Base-by-base conservation (phyloP, 1,140 invertebrate genomes). In the Nylanderia fulva region DNA sequence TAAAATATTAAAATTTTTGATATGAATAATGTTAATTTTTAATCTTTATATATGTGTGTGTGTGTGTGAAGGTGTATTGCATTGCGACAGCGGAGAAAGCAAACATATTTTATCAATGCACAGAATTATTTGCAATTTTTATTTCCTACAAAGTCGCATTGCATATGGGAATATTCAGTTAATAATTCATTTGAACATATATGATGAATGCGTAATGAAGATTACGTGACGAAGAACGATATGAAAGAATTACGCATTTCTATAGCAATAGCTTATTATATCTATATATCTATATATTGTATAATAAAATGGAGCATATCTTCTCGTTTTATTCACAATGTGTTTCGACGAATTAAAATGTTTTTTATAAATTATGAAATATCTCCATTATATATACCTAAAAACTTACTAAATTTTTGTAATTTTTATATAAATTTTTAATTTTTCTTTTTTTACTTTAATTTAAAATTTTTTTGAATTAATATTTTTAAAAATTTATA, bases 171-270 rank as follows among this genome's bases (percentile, higher is more conserved):
- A 54, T 66, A 66, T 54, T 36, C 29, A 36, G 13, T 52, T 79
- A 79, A 52, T 48, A 54, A 33, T 66, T 77, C 48, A 6, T 21
- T 79, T 29, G 11, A 56, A 69, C 27, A 29, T 13, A 64, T 56
- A 36, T 29, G 33, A 52, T 66, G 39, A 79, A 79, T 79, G 29
- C 29, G 29, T 54, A 79, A 79, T 66, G 42, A 66, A 79, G 29
- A 48, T 64, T 36, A 63, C 27, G 24, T 36, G 29, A 13, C 45
- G 9, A 63, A 39, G 33, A 39, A 27, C 21, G 4, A 18, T 69
- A 52, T 68, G 7, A 68, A 56, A 54, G 61, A 24, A 24, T 68
- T 68, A 79, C 24, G 29, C 9, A 39, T 39, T 66, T 68, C 9
- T 21, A 52, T 36, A 54, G 21, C 45, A 27, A 79, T 54, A 68